Conservation (phyloP, 2,113 vertebrate species). For the Ciconia boyciana region DNA sequence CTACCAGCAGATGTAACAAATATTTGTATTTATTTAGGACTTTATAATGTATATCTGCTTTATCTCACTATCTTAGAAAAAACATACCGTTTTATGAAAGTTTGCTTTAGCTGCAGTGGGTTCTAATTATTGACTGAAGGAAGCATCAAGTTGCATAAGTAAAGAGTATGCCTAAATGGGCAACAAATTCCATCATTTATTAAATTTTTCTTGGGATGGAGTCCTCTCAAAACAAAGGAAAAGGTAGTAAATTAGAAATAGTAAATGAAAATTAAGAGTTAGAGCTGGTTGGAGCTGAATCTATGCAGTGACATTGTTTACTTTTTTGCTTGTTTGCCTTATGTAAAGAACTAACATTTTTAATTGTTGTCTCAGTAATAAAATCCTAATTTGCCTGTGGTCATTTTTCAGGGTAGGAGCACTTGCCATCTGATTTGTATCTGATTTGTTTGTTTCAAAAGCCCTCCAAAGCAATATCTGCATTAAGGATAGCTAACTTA, state of each 20-base stretch:
- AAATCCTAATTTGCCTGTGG: not conserved
- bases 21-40: not conserved
- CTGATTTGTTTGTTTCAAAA: not conserved
- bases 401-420: not conserved
- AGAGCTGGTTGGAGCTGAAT: not conserved
- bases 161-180: not conserved
- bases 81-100: not conserved
- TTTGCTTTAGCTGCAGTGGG: not conserved
- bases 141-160: not conserved
- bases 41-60: not conserved
- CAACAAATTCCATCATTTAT: not conserved
- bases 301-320: not conserved
- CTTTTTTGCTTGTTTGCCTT: not conserved
- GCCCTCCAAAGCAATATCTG: not conserved
- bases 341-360: not conserved
- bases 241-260: not conserved
- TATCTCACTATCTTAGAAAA: not conserved
- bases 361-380: not conserved
- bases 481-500: not conserved
- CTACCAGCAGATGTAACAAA: not conserved
- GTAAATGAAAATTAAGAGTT: not conserved
- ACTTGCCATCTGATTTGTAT: not conserved
- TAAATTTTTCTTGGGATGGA: not conserved
- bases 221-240: not conserved
- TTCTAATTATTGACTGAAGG: not conserved